Evolutionary conservation across 2,113 vertebrate species (phyloP).

Genomic region (Petromus typicus): DNA sequence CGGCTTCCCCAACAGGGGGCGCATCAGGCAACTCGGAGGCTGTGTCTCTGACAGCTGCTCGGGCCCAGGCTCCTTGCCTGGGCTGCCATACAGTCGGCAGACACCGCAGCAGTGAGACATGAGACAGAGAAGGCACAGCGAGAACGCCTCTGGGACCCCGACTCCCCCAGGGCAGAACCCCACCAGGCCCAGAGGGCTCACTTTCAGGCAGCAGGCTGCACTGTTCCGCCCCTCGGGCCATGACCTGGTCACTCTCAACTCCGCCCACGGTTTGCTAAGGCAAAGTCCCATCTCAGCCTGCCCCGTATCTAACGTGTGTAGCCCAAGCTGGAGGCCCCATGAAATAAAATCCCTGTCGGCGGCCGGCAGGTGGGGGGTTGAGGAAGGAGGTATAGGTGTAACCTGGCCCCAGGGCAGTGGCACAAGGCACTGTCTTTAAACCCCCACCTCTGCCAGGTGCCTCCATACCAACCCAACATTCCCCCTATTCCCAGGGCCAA

Average conservation of each 20-base stretch:
- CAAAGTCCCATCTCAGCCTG: not conserved
- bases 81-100: not conserved
- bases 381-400: too few relatives aligned
- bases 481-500: not conserved
- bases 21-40: not conserved
- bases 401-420: not conserved
- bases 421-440: not conserved
- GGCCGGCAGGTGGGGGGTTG: too few relatives aligned
- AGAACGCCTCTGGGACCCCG: not conserved
- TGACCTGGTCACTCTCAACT: not conserved
- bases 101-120: not conserved
- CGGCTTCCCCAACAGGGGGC: not conserved
- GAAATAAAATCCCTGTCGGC: not conserved
- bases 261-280: not conserved
- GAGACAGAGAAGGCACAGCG: not conserved
- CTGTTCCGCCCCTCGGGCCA: rapidly evolving
- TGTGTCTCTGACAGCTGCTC: not conserved
- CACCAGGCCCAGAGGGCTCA: not conserved
- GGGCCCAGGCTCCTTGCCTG: not conserved
- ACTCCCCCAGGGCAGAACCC: not conserved
- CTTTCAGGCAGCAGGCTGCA: not conserved
- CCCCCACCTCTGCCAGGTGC: too few relatives aligned
- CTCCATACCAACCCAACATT: too few relatives aligned
- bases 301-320: not conserved
- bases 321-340: too few relatives aligned